These are phyloP conservation scores for Platorchestia sp. DNA, from an alignment of 1,140 invertebrate genomes.

Conservation along the genomic window DNA sequence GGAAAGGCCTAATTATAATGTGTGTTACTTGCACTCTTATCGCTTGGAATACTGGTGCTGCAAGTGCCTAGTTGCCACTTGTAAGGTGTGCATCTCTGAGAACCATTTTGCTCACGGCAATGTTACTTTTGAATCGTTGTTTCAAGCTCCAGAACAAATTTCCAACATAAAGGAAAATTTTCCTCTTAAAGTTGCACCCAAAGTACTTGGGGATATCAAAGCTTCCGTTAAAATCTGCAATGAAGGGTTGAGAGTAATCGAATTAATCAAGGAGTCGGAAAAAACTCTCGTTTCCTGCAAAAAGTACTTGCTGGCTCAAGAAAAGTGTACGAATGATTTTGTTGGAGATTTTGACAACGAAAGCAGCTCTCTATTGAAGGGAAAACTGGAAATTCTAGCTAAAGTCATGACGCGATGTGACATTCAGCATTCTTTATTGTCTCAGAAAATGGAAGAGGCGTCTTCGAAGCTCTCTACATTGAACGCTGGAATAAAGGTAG, in stretches of 20 bases:
- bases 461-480: not conserved
- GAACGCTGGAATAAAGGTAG: not conserved
- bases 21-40: not conserved
- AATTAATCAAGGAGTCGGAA: not conserved
- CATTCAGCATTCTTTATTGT: not conserved
- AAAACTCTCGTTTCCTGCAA: not conserved
- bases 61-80: not conserved
- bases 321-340: not conserved
- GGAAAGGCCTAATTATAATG: not conserved
- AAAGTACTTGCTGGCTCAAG: not conserved
- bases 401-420: not conserved
- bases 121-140: not conserved
- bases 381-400: not conserved
- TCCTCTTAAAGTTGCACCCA: not conserved
- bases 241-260: not conserved
- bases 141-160: not conserved
- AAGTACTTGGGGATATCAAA: not conserved
- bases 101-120: not conserved
- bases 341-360: not conserved
- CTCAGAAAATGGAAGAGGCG: not conserved
- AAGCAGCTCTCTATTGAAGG: not conserved
- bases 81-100: not conserved
- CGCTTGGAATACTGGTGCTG: constrained; percentile 5
- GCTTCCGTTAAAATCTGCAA: not conserved
- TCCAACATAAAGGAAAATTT: not conserved